Evolutionary conservation across 2,113 vertebrate species (phyloP).

Genomic region (Oriolus oriolus): DNA sequence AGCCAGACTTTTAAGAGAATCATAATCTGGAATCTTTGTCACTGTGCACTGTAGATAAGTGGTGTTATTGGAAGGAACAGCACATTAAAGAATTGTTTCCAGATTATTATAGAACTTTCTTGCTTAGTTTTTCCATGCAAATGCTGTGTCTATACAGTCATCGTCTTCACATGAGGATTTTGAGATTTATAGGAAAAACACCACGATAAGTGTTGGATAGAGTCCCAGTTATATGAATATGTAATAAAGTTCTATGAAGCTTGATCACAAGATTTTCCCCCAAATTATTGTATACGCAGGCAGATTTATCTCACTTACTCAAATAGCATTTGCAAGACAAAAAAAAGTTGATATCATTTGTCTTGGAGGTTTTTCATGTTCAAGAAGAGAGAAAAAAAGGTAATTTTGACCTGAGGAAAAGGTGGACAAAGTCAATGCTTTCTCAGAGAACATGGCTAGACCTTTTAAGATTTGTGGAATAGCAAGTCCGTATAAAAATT

Average conservation of each 20-base stretch:
- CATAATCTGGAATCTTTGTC: neutral
- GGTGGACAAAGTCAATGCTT: neutral
- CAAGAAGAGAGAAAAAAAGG: neutral
- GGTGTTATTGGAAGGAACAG: conserved; percentile 12
- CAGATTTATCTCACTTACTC: neutral
- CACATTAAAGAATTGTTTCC: conserved; percentile 5
- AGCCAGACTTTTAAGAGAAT: conserved; percentile 8
- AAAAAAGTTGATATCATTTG: neutral
- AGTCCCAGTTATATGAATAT: neutral
- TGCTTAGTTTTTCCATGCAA: conserved; percentile 30
- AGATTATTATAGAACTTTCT: neutral
- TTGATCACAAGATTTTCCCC: neutral
- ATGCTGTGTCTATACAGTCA: neutral
- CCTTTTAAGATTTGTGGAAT: neutral
- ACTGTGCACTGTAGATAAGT: neutral
- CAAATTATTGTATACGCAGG: neutral
- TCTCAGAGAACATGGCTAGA: neutral
- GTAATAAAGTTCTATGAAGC: neutral
- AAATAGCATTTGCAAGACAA: neutral
- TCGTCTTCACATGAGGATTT: neutral
- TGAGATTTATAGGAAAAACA: conserved; percentile 28
- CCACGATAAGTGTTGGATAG: neutral
- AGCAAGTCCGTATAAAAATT: neutral
- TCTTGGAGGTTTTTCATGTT: neutral
- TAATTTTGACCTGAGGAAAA: neutral